Base-by-base conservation (phyloP, 1,140 invertebrate genomes). In the Dufourea novaeangliae region DNA sequence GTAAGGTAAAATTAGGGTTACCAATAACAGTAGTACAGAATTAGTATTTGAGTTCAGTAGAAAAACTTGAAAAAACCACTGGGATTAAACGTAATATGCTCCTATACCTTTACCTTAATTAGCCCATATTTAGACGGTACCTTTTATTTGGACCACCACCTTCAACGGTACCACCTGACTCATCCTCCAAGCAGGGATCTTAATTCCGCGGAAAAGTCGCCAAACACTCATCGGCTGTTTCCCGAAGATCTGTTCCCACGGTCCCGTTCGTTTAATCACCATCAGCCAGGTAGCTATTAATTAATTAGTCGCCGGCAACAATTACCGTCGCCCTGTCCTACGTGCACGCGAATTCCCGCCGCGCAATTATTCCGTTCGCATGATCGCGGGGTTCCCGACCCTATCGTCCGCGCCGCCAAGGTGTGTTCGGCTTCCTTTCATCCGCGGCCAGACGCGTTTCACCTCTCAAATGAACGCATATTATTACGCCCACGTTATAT, bases 251-350 rank as follows among this genome's bases (percentile, higher is more conserved):
- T n/a, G n/a, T 29, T 14, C 29, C 29, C 61, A 64, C 37, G 66
- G 10, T 52, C 71, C 74, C 68, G 66, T 64, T 72, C 61, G 57
- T 73, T 79, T 67, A 69, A 74, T 66, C 66, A 68, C 20, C 54
- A 64, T 3, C 44, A 17, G 41, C n/a, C 34, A 41, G 68, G 25
- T 69, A 78, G 83, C 82, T 82, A 85, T 88, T 86, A 86, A 87
- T 88, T 87, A 87, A 87, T 87, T 86, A 83, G 82, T 84, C 74
- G 56, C 64, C 59, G 44, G 64, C 61, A 63, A 84, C 87, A 84
- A 86, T 87, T 84, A 85, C 44, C 72, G 62, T 12, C 56, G 71
- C 69, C 78, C 74, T 83, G 76, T 81, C 71, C 76, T 69, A 50
- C 56, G 64, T 74, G 78, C 80, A 74, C 83, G 69, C 54, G 85